Evolutionary conservation across 2,888 invertebrate genomes (phyloP), one percentile per base, ranked within the genome.

Genomic region (Heliconius sara): DNA sequence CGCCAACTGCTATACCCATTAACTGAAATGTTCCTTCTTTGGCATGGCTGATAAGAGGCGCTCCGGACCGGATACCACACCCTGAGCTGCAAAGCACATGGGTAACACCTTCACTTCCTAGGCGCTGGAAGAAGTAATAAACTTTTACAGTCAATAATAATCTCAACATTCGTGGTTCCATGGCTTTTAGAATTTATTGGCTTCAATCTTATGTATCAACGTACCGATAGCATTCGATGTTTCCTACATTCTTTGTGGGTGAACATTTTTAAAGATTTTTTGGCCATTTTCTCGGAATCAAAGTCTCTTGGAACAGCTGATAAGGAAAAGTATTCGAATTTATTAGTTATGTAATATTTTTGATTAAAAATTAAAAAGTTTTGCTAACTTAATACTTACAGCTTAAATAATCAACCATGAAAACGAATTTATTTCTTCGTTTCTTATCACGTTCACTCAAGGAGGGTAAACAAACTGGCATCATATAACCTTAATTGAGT

Each of bases 31-130:
- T 83, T 0, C 94, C 94, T 22, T 90, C 90, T 0, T 84, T 12
- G 10, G 89, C 86, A 52, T 93, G 94, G 79, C 85, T 91, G 73
- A 91, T 84, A 34, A 94, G 91, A 19, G 94, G 94, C 0, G 94
- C 90, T 0, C 94, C 94, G 1, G 89, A 85, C 0, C 94, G 88
- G 2, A 94, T 88, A 0, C 94, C 93, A 66, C 94, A 94, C 0
- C 94, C 94, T 4, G 93, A 90, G 43, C 87, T 91, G 85, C 94
- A 94, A 0, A 94, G 83, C 12, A 91, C 89, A 84, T 94, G 93
- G 0, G 92, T 91, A 0, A 93, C 88, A 1, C 91, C 91, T 84
- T 91, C 90, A 65, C 89, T 91, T 27, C 89, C 89, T 25, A 92
- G 85, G 83, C 85, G 90, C 93, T 93, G 84, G 12, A 83, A 81